A percentile compares a stretch with the other conserved stretches of the same genome.
Conservation (phyloP, 2,113 vertebrate genomes). For the Gambusia affinis region DNA sequence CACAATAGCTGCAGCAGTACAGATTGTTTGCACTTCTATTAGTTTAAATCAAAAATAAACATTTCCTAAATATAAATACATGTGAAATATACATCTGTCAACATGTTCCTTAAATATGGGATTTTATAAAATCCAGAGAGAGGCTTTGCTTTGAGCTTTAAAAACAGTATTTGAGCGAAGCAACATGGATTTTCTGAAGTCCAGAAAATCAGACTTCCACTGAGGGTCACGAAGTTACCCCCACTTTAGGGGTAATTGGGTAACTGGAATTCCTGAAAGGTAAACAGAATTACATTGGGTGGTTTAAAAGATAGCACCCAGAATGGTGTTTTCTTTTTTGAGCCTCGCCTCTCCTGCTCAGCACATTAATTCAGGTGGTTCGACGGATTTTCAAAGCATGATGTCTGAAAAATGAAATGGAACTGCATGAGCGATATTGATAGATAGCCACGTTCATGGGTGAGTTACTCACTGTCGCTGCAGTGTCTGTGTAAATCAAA, state of each 20-base stretch:
- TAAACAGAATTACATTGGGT: not conserved
- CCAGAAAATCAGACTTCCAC: not conserved
- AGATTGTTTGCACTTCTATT: too few species aligned
- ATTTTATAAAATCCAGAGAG: too few species aligned
- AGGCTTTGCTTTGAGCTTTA: too few species aligned
- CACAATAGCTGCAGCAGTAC: too few species aligned
- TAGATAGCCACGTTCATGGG: not conserved
- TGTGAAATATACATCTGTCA: not conserved
- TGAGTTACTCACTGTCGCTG: not conserved
- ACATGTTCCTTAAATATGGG: not conserved
- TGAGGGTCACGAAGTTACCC: too few species aligned
- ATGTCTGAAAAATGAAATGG: constrained; percentile 1
- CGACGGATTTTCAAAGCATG: not conserved
- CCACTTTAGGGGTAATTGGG: not conserved
- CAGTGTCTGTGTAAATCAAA: constrained; percentile 12
- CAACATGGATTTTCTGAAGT: not conserved
- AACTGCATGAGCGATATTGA: not conserved
- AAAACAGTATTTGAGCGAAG: not conserved
- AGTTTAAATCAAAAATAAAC: too few species aligned
- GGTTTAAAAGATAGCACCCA: constrained; percentile 8
- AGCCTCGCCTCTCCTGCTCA: not conserved
- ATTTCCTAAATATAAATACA: not conserved
- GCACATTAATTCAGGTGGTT: not conserved
- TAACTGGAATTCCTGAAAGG: not conserved
- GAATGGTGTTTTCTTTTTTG: not conserved